Evolutionary conservation across 2,113 vertebrate species (phyloP).

Genomic region (Dicerorhinus sumatrensis): DNA sequence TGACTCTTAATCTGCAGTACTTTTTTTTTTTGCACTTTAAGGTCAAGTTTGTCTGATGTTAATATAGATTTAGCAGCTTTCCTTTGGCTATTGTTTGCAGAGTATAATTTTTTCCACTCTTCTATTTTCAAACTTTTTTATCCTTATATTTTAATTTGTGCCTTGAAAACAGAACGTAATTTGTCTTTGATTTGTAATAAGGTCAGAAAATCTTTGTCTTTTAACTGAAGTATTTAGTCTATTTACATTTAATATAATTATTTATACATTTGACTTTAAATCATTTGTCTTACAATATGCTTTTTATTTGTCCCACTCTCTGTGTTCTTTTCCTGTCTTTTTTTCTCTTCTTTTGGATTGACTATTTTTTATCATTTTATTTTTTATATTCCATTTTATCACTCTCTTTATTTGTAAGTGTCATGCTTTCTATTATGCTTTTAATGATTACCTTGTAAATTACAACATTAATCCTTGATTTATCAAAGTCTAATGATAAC

Average conservation of each 20-base stretch:
- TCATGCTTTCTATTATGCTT: background rate
- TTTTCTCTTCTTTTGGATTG: background rate
- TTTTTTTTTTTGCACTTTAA: background rate
- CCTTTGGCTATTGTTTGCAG: background rate
- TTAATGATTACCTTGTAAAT: conserved; percentile 2
- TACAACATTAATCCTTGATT: background rate
- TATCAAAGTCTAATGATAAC: background rate
- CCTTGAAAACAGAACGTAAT: background rate
- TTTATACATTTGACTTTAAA: background rate
- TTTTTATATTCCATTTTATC: background rate
- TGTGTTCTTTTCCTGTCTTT: background rate
- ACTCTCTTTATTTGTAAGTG: background rate
- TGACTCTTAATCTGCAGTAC: background rate
- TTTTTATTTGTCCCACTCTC: background rate
- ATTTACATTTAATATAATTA: background rate
- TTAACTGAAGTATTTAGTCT: background rate
- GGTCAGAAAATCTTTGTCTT: background rate
- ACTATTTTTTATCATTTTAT: background rate
- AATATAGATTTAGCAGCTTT: background rate
- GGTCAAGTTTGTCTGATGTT: background rate
- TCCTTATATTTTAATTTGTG: conserved; percentile 9
- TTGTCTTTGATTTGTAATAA: background rate
- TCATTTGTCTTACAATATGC: background rate
- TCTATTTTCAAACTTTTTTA: conserved; percentile 11
- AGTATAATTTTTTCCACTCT: background rate